Conservation (phyloP, 2,888 invertebrate species). For the Oxycera nigricornis region DNA sequence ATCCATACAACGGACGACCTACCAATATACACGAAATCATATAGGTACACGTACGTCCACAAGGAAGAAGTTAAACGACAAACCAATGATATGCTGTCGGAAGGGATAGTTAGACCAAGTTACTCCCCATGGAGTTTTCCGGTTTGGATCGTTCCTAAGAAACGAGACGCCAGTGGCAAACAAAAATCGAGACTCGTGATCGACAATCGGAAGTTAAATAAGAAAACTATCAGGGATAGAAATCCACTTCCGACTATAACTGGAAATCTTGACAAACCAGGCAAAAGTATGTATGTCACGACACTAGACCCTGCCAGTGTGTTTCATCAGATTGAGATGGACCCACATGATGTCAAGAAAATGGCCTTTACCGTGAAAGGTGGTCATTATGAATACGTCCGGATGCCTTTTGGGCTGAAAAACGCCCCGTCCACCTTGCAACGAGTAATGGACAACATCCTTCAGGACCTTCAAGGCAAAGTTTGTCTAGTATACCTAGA, state of each 20-base stretch:
- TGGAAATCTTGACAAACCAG: slow-evolving; percentile 53
- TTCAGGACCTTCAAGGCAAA: slow-evolving; percentile 39
- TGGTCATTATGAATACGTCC: slow-evolving; percentile 41
- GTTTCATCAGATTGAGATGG: slow-evolving; percentile 54
- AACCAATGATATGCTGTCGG: slow-evolving; percentile 44
- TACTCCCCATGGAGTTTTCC: slow-evolving; percentile 49
- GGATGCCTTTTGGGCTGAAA: slow-evolving; percentile 45
- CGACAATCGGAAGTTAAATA: slow-evolving; percentile 49
- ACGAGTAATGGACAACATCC: slow-evolving; percentile 41
- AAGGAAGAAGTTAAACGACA: slow-evolving; percentile 22
- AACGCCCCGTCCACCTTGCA: slow-evolving; percentile 45
- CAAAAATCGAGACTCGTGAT: slow-evolving; percentile 49
- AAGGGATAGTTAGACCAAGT: slow-evolving; percentile 47
- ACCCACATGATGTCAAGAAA: slow-evolving; percentile 49
- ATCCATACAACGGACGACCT: slow-evolving; percentile 41
- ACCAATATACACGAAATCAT: slow-evolving; percentile 20
- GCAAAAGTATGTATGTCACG: slow-evolving; percentile 52
- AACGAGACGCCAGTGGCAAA: too few relatives aligned
- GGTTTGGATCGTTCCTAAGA: too few relatives aligned
- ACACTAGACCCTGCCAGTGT: too few relatives aligned
- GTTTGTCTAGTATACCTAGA: slow-evolving; percentile 1
- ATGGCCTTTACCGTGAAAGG: slow-evolving; percentile 50
- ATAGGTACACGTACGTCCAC: slow-evolving; percentile 35
- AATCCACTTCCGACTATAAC: slow-evolving; percentile 51
- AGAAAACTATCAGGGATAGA: slow-evolving; percentile 48